Percentiles rank a stretch among this genome's conserved stretches.
These are phyloP conservation scores for Augochlorella aurata DNA, from an alignment of 2,888 invertebrate species.

Conservation along the genomic window DNA sequence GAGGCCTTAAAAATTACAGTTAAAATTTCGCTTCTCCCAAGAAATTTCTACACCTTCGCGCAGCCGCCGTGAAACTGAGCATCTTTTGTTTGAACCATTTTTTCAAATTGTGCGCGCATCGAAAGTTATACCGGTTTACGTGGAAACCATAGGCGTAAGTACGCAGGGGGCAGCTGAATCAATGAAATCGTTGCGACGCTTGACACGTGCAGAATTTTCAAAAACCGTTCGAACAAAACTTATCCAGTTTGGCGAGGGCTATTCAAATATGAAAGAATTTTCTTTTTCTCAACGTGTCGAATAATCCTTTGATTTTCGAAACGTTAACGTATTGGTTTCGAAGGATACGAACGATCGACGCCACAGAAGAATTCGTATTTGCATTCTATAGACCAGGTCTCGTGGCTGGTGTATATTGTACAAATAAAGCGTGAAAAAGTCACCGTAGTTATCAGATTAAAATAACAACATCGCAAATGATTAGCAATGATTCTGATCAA, in stretches of 20 bases:
- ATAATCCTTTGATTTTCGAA: not conserved
- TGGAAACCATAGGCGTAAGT: not conserved
- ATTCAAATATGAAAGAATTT: not conserved
- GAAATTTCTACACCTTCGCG: not conserved
- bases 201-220: not conserved
- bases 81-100: not conserved
- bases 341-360: not conserved
- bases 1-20: not conserved
- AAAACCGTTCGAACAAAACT: not conserved
- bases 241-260: not conserved
- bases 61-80: too few relatives aligned
- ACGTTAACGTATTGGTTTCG: not conserved
- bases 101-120: not conserved
- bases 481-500: not conserved
- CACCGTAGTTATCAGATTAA: not conserved
- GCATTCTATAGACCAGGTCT: not conserved
- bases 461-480: not conserved
- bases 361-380: not conserved
- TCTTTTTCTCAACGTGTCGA: not conserved
- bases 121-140: not conserved
- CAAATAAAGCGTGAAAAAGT: constrained; percentile 8
- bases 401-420: not conserved
- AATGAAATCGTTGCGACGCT: not conserved
- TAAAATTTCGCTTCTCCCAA: not conserved
- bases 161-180: not conserved